Evolutionary conservation across 2,113 vertebrate genomes (phyloP), one percentile per base, ranked within the genome.

Genomic region (Pyrgilauda ruficollis): DNA sequence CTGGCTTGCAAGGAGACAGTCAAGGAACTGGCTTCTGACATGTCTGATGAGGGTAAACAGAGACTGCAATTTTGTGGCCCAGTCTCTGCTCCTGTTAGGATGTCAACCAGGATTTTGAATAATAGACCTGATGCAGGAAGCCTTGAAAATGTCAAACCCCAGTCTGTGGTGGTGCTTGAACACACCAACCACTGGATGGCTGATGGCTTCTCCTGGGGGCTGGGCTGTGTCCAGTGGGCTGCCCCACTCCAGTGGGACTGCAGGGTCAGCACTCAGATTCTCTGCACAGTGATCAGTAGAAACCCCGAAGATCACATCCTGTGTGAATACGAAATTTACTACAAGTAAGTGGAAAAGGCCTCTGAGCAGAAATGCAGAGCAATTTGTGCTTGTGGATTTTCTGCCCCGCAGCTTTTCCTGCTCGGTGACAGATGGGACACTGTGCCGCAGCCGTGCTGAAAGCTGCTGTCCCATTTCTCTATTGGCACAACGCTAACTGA

Each of bases 401-500:
- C 23, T 31, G 31, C 19, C 0, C 4, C 10, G 81, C 75, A 76
- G 82, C 74, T 72, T 69, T 53, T 39, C 47, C 55, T 37, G 58
- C 47, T 41, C 2, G 5, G 77, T 53, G 78, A 41, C 62, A 31
- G 63, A 11, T 27, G 58, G 35, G 55, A 5, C 31, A 0, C 2
- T 10, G 46, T 2, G 0, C 44, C 27, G 7, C 9, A 28, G 62
- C 35, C 2, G 16, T 13, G 3, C 79, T 26, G 73, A 44, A 49
- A 84, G 66, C 87, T 11, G 27, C 21, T 22, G 2, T 35, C 27
- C 13, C 39, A 4, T 24, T 77, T 41, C 52, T 66, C 18, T 24
- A 3, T 7, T 30, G 33, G 80, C 30, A 50, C 77, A 70, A 23
- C 0, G 1, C 67, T 20, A 30, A 33, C 0, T 2, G 33, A 50